Evolutionary conservation across 2,888 invertebrate genomes (phyloP), one percentile per base, ranked within the genome.

Genomic region (Brachyptera putata): DNA sequence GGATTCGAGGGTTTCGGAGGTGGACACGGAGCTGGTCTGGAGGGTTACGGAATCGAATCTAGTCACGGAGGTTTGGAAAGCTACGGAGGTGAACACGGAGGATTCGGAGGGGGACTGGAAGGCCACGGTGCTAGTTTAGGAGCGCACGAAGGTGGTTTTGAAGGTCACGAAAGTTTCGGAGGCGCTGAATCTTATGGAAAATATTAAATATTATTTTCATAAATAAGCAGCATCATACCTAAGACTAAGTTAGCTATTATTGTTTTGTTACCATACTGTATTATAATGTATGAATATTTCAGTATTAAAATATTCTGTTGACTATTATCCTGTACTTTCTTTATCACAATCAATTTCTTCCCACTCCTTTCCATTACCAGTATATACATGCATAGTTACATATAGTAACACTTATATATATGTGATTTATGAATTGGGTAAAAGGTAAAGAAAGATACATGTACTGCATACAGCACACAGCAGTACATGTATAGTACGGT

Each of bases 71-170:
- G 53, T 2, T 36, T 36, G 13, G 53, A 53, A 13, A 36, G 53
- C 7, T 30, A 18, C 9, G 48, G 30, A 11, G 30, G 30, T 4
- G 57, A 50, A 18, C 55, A 61, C 14, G 61, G 49, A 18, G 24
- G 49, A 36, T 18, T 48, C 3, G 58, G 36, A 9, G 53, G 58
- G 21, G 53, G 50, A 11, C 24, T 49, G 7, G 53, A 58, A 22
- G 41, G 61, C 11, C 61, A 61, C 22, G 50, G 61, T 7, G 26
- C 22, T 7, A 22, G 36, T 21, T 34, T 50, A n/a, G 50, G 30
- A 4, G 30, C 30, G 4, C 34, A 26, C 16, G 50, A 30, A 21
- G 21, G 36, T 3, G 34, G 53, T 21, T 26, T 25, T 4, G 26
- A 25, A 16, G 30, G 36, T 36, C 34, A 34, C 11, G 53, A 16